phyloP scores from a whole-genome alignment of 2,888 invertebrate genomes.

The Dyspetes luteomarginatus region DNA sequence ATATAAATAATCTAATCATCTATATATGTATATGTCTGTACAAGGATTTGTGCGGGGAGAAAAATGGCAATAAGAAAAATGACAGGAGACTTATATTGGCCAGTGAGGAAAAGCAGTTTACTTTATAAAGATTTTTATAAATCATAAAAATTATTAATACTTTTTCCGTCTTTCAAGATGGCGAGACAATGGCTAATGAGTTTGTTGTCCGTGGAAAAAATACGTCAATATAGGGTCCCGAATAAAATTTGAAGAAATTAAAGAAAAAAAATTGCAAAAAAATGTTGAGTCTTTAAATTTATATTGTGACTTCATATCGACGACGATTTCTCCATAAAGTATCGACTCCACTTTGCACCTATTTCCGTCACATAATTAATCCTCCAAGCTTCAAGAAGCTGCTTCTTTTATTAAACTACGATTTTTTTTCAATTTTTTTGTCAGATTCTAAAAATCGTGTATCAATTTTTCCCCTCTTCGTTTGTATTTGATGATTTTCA shows the following conservation, averaged over 20 bases:
- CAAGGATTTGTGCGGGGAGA: not conserved
- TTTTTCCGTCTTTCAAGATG: no score
- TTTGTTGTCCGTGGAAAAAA: not conserved
- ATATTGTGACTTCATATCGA: not conserved
- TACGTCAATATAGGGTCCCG: not conserved
- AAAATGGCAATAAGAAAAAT: not conserved
- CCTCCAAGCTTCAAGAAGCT: not conserved
- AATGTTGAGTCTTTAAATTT: not conserved
- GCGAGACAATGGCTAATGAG: not conserved
- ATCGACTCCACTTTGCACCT: not conserved
- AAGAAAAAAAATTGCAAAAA: not conserved
- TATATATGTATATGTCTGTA: not conserved
- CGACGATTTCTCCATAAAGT: not conserved
- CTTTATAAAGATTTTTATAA: not conserved
- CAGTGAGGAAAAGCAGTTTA: not conserved
- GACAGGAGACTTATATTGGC: not conserved
- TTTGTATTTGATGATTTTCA: no score
- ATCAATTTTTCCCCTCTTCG: no score
- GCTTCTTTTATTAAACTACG: not conserved
- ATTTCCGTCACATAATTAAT: not conserved
- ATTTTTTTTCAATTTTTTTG: not conserved
- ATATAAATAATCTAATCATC: conserved; percentile 24
- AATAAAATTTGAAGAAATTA: no score
- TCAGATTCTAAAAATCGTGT: not conserved
- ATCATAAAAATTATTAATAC: no score